Evolutionary conservation across 2,888 invertebrate species (phyloP), one percentile per base, ranked within the genome.

Genomic region (Spodoptera exigua): DNA sequence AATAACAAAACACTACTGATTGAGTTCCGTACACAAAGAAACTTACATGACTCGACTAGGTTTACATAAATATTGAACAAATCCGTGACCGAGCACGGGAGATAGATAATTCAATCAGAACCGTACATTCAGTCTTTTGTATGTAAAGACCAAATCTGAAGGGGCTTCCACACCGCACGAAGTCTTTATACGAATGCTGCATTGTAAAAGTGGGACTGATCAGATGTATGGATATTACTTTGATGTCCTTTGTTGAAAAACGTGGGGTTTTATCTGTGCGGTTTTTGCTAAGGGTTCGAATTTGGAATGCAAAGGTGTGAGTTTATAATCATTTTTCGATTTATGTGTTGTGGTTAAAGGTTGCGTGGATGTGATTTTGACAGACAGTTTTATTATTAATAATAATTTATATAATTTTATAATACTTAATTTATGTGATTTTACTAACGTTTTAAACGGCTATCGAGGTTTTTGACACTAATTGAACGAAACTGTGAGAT

Each of bases 41-140:
- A 21, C 18, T 35, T 48, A 47, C 49, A 39, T 44, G 32, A 46
- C 39, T 51, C n/a, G 17, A 69, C 54, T 60, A 46, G 62, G 41
- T 70, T 74, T 63, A 65, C 67, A 86, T 86, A 88, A 89, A 88
- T 87, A 85, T 80, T 78, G 74, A 77, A 83, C 66, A 86, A 88
- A 86, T 82, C 79, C 80, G 77, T 78, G 78, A 83, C 86, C 88
- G 73, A 72, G 49, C 35, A 41, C 80, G 81, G 86, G 74, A 82
- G 71, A 59, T 48, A 86, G 85, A 89, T 91, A 90, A 91, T 92
- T 93, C 92, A 92, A 92, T 93, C 90, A 91, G 83, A 71, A 77
- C 27, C 70, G 79, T 84, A 85, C 89, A 89, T 91, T 90, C 87
- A 83, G 87, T 88, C 91, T 90, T 92, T 92, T 92, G 89, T 92